A percentile compares a stretch with the other conserved stretches of the same genome.
Evolutionary conservation across 1,140 invertebrate species (phyloP).

Genomic region (Laupala kohalensis): DNA sequence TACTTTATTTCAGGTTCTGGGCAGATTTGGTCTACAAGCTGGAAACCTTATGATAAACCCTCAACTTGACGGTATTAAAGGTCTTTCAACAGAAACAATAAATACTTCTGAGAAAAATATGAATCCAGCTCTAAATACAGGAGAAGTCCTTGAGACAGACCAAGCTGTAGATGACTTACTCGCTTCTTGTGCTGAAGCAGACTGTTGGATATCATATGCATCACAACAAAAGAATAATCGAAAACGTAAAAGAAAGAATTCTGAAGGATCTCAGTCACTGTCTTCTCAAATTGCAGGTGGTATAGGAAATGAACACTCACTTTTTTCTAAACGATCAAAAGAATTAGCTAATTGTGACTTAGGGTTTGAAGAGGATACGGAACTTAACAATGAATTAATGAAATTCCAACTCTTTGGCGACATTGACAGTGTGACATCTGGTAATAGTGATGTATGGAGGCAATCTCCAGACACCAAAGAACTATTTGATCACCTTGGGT

Average conservation of each 20-base stretch:
- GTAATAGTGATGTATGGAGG: too few species aligned
- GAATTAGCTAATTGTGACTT: not conserved
- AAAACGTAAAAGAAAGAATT: not conserved
- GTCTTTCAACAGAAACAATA: not conserved
- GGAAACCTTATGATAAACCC: not conserved
- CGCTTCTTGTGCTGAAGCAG: not conserved
- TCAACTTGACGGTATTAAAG: not conserved
- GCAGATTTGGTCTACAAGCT: conserved; percentile 51
- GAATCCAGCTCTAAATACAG: not conserved
- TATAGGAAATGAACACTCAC: not conserved
- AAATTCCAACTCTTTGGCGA: not conserved
- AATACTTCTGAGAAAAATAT: not conserved
- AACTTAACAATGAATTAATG: not conserved
- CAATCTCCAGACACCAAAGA: too few species aligned
- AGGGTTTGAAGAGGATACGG: not conserved
- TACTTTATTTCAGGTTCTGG: conserved; percentile 75
- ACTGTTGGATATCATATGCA: not conserved
- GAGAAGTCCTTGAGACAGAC: not conserved
- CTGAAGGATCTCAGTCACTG: not conserved
- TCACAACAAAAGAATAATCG: not conserved
- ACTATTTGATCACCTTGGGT: too few species aligned
- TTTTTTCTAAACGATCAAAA: not conserved
- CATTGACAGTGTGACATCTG: not conserved
- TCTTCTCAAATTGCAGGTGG: not conserved
- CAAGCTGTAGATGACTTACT: not conserved